phyloP scores from a whole-genome alignment of 2,888 invertebrate genomes.

The Drosophila ezoana region DNA sequence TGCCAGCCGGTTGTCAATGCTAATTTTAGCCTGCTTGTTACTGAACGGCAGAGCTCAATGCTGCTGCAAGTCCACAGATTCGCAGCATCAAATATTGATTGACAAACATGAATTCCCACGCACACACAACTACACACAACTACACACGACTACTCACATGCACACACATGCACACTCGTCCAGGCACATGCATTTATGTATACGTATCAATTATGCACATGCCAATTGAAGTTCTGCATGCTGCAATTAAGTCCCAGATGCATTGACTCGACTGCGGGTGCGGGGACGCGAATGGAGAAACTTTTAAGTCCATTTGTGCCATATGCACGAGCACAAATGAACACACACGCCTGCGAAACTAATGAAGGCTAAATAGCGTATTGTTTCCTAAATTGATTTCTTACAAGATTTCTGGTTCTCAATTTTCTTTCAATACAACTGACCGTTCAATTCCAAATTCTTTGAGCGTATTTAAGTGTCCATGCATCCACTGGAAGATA shows the following conservation, averaged over 20 bases:
- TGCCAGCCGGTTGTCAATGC: constrained; percentile 20
- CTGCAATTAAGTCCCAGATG: constrained; percentile 2
- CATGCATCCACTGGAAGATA: too few relatives aligned
- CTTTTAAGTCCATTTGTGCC: neutral
- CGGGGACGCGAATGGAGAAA: neutral
- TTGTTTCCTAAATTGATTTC: neutral
- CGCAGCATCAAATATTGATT: constrained; percentile 6
- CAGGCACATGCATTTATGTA: neutral
- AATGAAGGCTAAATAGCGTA: too few relatives aligned
- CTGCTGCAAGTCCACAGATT: neutral
- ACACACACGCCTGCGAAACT: neutral
- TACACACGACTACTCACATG: neutral
- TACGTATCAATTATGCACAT: constrained; percentile 19
- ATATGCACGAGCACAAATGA: neutral
- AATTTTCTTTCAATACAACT: too few relatives aligned
- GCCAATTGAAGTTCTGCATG: constrained; percentile 3
- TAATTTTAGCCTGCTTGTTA: constrained; percentile 13
- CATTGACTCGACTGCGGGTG: neutral
- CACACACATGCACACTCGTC: neutral
- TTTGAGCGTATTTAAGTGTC: too few relatives aligned
- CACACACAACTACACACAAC: neutral
- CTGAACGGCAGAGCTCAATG: neutral
- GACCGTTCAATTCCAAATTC: too few relatives aligned
- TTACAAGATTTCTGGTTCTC: too few relatives aligned
- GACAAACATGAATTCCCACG: neutral